Percentiles rank a stretch among this genome's conserved stretches.
Conservation (phyloP, 2,113 vertebrate genomes). For the Chunga burmeisteri region DNA sequence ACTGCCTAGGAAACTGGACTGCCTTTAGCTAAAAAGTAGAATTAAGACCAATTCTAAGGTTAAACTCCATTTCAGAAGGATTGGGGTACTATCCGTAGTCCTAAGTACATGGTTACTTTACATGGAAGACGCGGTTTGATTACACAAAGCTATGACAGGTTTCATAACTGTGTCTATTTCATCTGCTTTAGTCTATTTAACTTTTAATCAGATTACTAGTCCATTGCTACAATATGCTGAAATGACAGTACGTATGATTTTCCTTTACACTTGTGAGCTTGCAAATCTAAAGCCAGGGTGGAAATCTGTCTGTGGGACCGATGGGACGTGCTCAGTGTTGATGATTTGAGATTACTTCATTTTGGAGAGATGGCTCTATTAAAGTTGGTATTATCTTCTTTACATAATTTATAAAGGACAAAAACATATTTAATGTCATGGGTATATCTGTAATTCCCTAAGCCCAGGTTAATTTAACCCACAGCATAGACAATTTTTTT, state of each 20-base stretch:
- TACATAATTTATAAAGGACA: background rate
- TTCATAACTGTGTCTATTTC: background rate
- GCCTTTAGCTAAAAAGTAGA: background rate
- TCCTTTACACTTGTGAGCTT: background rate
- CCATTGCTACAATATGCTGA: background rate
- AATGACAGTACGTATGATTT: background rate
- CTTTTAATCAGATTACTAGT: background rate
- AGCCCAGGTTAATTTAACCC: background rate
- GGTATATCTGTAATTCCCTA: background rate
- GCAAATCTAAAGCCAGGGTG: background rate
- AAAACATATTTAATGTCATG: background rate
- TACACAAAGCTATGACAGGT: background rate
- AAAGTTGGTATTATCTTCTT: background rate
- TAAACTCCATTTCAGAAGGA: background rate
- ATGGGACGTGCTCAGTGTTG: background rate
- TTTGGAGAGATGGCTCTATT: background rate
- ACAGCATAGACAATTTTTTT: background rate
- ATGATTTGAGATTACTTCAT: background rate
- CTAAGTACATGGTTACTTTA: background rate
- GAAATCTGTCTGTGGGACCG: background rate
- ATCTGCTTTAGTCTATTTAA: background rate
- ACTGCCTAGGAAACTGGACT: background rate
- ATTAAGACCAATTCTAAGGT: background rate
- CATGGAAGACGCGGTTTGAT: background rate
- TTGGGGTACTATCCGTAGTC: background rate